Evolutionary conservation across 1,140 invertebrate genomes (phyloP).

Genomic region (Ganaspis sp.): DNA sequence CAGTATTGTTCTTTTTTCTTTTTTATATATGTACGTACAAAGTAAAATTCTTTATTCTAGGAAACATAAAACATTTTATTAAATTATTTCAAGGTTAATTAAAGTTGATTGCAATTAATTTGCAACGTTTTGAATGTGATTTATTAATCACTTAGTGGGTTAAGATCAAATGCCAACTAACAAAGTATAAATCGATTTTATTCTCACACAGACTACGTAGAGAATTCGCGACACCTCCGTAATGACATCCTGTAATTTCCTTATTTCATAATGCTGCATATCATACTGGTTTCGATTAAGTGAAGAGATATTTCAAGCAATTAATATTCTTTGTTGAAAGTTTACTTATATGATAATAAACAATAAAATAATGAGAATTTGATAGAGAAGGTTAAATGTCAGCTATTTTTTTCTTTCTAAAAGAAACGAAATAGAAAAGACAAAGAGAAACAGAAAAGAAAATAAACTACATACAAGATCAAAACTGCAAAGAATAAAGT

Average conservation of each 20-base stretch:
- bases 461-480: too few relatives aligned
- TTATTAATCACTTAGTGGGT: neutral
- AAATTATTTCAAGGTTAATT: neutral
- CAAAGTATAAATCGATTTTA: slow-evolving; percentile 10
- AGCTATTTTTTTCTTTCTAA: neutral
- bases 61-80: too few relatives aligned
- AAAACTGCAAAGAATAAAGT: too few relatives aligned
- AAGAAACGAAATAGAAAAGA: too few relatives aligned
- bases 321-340: neutral
- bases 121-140: neutral
- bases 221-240: slow-evolving; percentile 7
- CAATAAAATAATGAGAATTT: neutral
- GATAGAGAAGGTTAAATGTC: neutral
- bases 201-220: neutral
- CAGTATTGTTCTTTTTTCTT: neutral
- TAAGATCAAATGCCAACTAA: neutral
- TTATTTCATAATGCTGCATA: neutral
- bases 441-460: too few relatives aligned
- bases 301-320: neutral
- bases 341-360: neutral
- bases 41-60: too few relatives aligned
- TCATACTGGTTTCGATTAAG: neutral
- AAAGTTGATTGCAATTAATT: neutral
- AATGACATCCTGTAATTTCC: neutral
- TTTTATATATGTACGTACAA: too few relatives aligned